Evolutionary conservation across 2,888 invertebrate genomes (phyloP), one percentile per base, ranked within the genome.

Genomic region (Acanthosoma haemorrhoidale): DNA sequence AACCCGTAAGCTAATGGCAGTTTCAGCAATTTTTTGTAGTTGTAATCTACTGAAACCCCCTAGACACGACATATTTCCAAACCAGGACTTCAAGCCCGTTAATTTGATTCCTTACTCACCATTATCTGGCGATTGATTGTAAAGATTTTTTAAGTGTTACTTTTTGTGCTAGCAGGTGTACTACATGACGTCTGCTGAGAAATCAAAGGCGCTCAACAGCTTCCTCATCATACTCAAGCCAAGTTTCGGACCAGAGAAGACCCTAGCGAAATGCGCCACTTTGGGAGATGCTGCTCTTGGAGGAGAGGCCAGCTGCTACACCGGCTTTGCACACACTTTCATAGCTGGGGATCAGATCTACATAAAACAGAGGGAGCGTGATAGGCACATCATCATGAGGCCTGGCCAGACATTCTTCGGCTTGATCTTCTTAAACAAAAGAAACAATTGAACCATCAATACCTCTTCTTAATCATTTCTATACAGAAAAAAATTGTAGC

Each of bases 321-420:
- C 75, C 9, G 73, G 73, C 13, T 64, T 73, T 1, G 73, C 74
- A 3, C 68, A 72, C 16, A 61, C 70, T 13, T 43, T 75, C 25
- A 57, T 58, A 32, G 68, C 72, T 18, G 73, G 72, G 9, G 75
- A 75, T 61, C 39, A 51, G 5, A 38, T 75, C 6, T 75, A 72
- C 25, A 51, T 75, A 16, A 71, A 69, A 9, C 75, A 74, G 63
- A 64, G 72, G 36, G 73, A 74, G 51, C 68, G 71, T 2, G 73
- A 75, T 67, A 68, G 72, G 11, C 73, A 73, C 41, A 71, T 75
- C 38, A 34, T 73, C 18, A 72, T 74, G 58, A 67, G 74, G 15
- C 72, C 70, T 34, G 74, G 74, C 25, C 70, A 74, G 34, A 74
- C 75, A 4, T 75, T 73, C 66, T 64, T 75, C 8, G 75, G 75